Evolutionary conservation across 2,888 invertebrate species (phyloP), one percentile per base, ranked within the genome.

Genomic region (Adelognathus sp.): DNA sequence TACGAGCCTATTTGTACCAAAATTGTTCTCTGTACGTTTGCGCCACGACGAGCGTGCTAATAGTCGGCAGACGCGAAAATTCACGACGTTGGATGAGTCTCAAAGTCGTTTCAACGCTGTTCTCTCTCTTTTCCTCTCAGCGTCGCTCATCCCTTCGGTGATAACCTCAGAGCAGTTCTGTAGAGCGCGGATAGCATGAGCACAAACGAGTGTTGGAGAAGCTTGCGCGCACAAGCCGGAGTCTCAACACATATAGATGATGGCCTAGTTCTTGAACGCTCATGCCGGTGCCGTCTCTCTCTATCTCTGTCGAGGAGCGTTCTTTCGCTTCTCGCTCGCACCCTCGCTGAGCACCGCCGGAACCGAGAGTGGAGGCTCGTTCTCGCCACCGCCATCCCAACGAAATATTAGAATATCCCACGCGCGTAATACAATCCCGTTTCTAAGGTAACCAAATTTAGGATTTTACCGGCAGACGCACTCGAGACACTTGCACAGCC

Each of bases 361-460:
- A 69, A 33, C 52, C 33, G 54, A 41, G 52, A 31, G 52, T 31
- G 7, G 58, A 56, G 18, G 27, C 9, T 29, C 64, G 31, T 61
- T 31, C 58, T 21, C 56, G n/a, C 24, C 71, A 41, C 66, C 63
- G 39, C 36, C 16, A 31, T 66, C 64, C 72, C 70, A 9, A 56
- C 63, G 71, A 81, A 80, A 79, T 80, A 80, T 78, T 86, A 88
- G 87, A 87, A 87, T 87, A 88, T 85, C 88, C 88, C 88, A 89
- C 88, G 88, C 88, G 87, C 88, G 90, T 90, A 90, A 90, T 85
- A 89, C 88, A 90, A 90, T 90, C 90, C 90, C 86, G 84, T 81
- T 84, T 81, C 83, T 86, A 86, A 84, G 88, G 88, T 90, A 87
- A 89, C 90, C 90, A 90, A 90, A 90, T 90, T 90, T 90, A 90